phyloP scores from a whole-genome alignment of 2,888 invertebrate species.

The Temnothorax unifasciatus region DNA sequence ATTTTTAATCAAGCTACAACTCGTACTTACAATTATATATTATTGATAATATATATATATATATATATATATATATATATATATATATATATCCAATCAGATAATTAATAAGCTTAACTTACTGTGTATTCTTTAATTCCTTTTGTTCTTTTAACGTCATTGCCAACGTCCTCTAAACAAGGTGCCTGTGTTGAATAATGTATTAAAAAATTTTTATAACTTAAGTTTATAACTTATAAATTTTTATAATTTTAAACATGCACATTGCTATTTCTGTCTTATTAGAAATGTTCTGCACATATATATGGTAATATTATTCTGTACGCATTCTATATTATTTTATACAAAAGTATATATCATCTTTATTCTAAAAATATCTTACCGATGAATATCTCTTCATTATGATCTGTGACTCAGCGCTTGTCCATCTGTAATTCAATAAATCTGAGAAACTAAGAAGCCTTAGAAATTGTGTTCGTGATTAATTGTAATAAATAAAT shows the following conservation, averaged over 20 bases:
- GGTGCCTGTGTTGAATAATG: constrained; percentile 74
- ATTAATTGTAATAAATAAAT: constrained; percentile 6
- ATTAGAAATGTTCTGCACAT: neutral
- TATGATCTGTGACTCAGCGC: constrained; percentile 6
- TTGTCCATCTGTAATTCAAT: constrained; percentile 17
- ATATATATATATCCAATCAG: neutral
- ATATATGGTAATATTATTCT: neutral
- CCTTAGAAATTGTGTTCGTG: neutral
- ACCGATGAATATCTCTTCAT: constrained; percentile 84
- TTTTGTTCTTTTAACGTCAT: constrained; percentile 74
- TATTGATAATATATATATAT: neutral
- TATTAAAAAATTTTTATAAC: neutral
- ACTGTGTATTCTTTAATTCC: constrained; percentile 64
- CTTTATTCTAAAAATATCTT: constrained; percentile 62
- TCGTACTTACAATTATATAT: neutral
- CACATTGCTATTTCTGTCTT: neutral
- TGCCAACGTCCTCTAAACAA: constrained; percentile 74
- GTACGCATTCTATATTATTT: neutral
- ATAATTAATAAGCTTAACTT: constrained; percentile 34
- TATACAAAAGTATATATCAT: neutral
- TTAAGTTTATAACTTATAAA: neutral
- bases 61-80: neutral
- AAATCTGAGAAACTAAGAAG: neutral
- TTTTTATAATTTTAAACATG: constrained; percentile 7
- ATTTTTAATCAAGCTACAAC: neutral